phyloP scores from a whole-genome alignment of 2,888 invertebrate genomes.

The Pristionchus japonicus region DNA sequence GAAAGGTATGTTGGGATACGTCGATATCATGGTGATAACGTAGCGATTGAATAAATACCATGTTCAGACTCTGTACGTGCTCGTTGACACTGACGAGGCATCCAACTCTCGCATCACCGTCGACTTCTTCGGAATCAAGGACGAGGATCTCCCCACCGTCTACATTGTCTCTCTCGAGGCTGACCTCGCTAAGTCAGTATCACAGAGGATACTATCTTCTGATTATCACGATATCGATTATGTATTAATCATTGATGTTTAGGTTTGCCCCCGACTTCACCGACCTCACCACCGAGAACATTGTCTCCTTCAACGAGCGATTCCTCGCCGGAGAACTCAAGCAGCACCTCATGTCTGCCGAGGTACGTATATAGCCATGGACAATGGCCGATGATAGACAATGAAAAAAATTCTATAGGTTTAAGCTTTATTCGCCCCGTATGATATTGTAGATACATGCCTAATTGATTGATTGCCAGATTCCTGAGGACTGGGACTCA shows the following conservation, averaged over 20 bases:
- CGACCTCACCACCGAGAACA: constrained; percentile 37
- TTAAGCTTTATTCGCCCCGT: too few species aligned
- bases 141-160: constrained; percentile 79
- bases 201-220: too few species aligned
- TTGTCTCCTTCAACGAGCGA: constrained; percentile 85
- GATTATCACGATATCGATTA: too few species aligned
- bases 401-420: too few species aligned
- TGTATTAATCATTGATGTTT: neutral
- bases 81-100: constrained; percentile 91
- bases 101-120: constrained; percentile 96
- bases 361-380: constrained; percentile 75
- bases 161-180: constrained; percentile 32
- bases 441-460: neutral
- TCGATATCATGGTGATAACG: neutral
- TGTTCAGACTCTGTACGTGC: constrained; percentile 85
- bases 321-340: constrained; percentile 92
- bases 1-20: constrained; percentile 79
- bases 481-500: constrained; percentile 96
- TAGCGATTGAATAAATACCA: constrained; percentile 74
- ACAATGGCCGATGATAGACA: neutral
- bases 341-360: constrained; percentile 92
- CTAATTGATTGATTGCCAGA: constrained; percentile 49
- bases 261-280: constrained; percentile 41
- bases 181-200: constrained; percentile 36
- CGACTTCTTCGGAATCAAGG: constrained; percentile 79